phyloP scores from a whole-genome alignment of 2,113 vertebrate species.

The Elephantulus edwardii region DNA sequence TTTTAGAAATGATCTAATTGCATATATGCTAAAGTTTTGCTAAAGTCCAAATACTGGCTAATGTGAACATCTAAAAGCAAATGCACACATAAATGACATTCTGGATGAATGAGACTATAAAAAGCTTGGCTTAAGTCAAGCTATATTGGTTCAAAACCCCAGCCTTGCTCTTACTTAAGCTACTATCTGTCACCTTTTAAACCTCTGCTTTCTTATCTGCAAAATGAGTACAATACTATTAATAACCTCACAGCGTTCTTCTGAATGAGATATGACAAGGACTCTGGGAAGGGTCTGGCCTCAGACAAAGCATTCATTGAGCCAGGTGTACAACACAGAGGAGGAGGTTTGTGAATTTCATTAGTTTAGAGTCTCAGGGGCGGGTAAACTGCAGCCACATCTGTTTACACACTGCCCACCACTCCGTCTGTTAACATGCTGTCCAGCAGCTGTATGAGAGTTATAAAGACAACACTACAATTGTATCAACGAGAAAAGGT shows the following conservation, averaged over 20 bases:
- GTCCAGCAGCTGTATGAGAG: neutral
- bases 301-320: neutral
- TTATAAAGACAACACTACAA: neutral
- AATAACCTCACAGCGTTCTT: constrained; percentile 4
- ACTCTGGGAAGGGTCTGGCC: neutral
- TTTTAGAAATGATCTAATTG: neutral
- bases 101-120: neutral
- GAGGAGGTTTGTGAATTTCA: neutral
- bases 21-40: neutral
- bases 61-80: constrained; percentile 7
- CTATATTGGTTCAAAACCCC: neutral
- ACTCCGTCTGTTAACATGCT: too few species aligned
- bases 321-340: neutral
- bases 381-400: neutral
- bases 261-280: neutral
- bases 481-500: constrained; percentile 5
- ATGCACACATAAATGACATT: neutral
- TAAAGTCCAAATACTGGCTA: constrained; percentile 33
- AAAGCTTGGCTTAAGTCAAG: neutral
- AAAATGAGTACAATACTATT: neutral
- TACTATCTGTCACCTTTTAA: neutral
- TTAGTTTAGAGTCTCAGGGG: neutral
- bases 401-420: neutral
- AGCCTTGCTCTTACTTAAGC: neutral
- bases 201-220: neutral